Base-by-base conservation (phyloP, 1,140 invertebrate genomes). In the Oryctes rhinoceros region DNA sequence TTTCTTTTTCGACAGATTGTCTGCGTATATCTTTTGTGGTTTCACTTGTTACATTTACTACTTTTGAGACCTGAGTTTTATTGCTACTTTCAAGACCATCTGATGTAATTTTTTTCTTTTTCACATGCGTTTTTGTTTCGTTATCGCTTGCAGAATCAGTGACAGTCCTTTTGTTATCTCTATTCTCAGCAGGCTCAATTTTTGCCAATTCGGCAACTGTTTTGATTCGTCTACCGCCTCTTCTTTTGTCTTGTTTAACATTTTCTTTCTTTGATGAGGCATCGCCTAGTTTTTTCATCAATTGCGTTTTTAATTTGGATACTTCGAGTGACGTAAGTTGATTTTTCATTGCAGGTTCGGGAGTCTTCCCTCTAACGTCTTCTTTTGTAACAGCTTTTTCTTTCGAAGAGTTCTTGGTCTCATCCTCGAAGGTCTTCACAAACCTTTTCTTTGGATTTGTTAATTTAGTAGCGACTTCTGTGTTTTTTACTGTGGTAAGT, bases 381-480 rank as follows among this genome's bases (percentile, higher is more conserved):
- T 83, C 20, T 37, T 18, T n/a, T 15, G 2, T 24, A 10, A 81
- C 53, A 0, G 79, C 76, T 78, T 83, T 83, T 49, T 79, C 79
- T 80, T 71, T 71, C 62, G 62, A 67, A 35, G 75, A 76, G 39
- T 80, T 82, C 44, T 80, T 65, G 0, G 67, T 48, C 18, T 78
- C 59, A 79, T 86, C 86, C 81, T 88, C 86, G 75, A 88, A 88
- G 9, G 84, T 86, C 67, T 86, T 87, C 0, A 86, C 85, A 77
- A 87, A 87, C 18, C 85, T 71, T 78, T 87, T 87, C 67, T 86
- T 88, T 39, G 85, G 86, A 81, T 85, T 86, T 10, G 82, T 86
- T 79, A 85, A 76, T 82, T 85, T 84, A 24, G 84, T 84, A 3
- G 83, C 81, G 18, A 82, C 80, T 75, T 84, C 83, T 35, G 11